Evolutionary conservation across 2,113 vertebrate species (phyloP), one percentile per base, ranked within the genome.

Genomic region (rabbit (Oryctolagus cuniculus)): DNA sequence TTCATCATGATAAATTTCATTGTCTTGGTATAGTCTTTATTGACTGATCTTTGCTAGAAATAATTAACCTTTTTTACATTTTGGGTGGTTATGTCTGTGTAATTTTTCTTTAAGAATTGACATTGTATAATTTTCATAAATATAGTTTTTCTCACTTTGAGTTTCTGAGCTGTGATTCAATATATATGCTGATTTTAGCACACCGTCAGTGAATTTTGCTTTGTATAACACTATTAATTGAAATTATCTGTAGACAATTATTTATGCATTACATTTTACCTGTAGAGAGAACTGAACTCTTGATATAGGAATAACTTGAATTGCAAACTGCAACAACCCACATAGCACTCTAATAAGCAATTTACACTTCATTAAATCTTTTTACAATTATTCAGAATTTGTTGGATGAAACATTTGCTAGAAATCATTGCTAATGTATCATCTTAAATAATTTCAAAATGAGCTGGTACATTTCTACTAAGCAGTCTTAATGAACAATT

Each of bases 361-460:
- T 1, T 31, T 58, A 51, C 7, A 89, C 49, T 93, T 94, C 66
- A 64, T 96, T 96, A 91, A 95, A 88, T 96, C 79, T 96, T 89
- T 95, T 89, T 66, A 95, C 79, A 96, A 92, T 95, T 97, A 94
- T 79, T 95, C 83, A 80, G 53, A 89, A 84, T 75, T 83, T 84
- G 34, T 73, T 84, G 66, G 64, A 72, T 88, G 49, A 95, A 96
- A 69, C 44, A 95, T 87, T 95, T 91, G 70, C 87, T 95, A 74
- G 80, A 94, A 96, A 96, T 96, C 49, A 91, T 79, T 87, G 83
- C 89, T 96, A 96, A 96, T 61, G n/a, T 55, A 78, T 31, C 64
- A 77, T 95, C 87, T 96, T 94, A 96, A 96, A 86, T 95, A 92
- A 96, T 64, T 95, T 91, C 22, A 87, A 69, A 95, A 78, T 81